Conservation (phyloP, 2,888 invertebrate species). For the Xylota sylvarum region DNA sequence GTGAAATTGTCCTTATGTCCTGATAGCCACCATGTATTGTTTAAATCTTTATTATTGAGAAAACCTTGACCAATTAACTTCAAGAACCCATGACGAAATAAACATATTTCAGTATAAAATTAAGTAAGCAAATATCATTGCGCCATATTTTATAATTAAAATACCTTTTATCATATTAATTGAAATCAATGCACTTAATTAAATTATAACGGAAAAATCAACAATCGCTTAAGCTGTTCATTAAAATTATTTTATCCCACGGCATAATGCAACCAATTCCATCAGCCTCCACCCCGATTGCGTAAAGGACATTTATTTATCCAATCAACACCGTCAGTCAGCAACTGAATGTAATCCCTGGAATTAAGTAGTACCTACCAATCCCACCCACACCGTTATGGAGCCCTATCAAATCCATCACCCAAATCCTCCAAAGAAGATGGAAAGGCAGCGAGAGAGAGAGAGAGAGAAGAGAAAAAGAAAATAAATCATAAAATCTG, state of each 20-base stretch:
- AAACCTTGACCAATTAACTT: no score
- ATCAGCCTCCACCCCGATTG: constrained; percentile 1
- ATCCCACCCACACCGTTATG: neutral
- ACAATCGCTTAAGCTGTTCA: constrained; percentile 55
- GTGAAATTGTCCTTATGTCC: no score
- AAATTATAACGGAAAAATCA: constrained; percentile 51
- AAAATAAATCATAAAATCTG: constrained; percentile 12
- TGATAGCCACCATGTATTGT: no score
- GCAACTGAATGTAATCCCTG: constrained; percentile 45
- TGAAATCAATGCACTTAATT: constrained; percentile 44
- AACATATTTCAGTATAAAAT: no score
- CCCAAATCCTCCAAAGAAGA: neutral
- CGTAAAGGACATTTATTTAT: constrained; percentile 55
- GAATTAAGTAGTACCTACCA: neutral
- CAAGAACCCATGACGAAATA: no score
- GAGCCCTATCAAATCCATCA: neutral
- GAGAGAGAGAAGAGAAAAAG: no score
- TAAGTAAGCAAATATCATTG: no score
- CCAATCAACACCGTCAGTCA: constrained; percentile 40
- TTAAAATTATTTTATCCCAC: constrained; percentile 44
- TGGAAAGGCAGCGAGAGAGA: no score
- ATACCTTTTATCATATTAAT: neutral
- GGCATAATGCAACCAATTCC: constrained; percentile 22
- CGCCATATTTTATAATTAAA: neutral
- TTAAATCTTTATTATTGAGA: no score